Evolutionary conservation across 1,140 invertebrate species (phyloP).

Genomic region (Camponotus vicinus): DNA sequence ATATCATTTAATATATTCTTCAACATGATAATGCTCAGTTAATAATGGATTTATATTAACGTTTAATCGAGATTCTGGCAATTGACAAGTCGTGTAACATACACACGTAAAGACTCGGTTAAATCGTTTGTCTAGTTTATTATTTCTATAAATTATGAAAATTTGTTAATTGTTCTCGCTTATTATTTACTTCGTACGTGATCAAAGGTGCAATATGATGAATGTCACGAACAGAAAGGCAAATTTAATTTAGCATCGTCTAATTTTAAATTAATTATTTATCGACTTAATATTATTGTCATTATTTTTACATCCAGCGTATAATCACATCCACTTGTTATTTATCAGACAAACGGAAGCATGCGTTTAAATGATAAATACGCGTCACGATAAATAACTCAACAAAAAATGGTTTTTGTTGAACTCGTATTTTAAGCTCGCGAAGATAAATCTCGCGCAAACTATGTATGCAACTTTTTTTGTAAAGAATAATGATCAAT

Average conservation of each 20-base stretch:
- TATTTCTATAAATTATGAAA: slow-evolving; percentile 33
- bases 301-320: slow-evolving; percentile 24
- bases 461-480: slow-evolving; percentile 17
- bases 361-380: slow-evolving; percentile 43
- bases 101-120: not conserved
- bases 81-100: slow-evolving; percentile 37
- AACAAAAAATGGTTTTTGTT: slow-evolving; percentile 52
- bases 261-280: slow-evolving; percentile 33
- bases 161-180: slow-evolving; percentile 35
- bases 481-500: slow-evolving; percentile 23
- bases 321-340: slow-evolving; percentile 23
- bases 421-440: slow-evolving; percentile 46
- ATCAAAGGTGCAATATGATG: slow-evolving; percentile 45
- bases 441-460: slow-evolving; percentile 50
- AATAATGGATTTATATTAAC: slow-evolving; percentile 35
- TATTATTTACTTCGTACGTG: slow-evolving; percentile 23
- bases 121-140: slow-evolving; percentile 13
- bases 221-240: slow-evolving; percentile 10
- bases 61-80: slow-evolving; percentile 50
- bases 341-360: slow-evolving; percentile 1
- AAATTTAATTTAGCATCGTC: not conserved
- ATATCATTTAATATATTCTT: slow-evolving; percentile 51
- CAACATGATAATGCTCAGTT: slow-evolving; percentile 13
- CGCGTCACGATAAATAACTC: slow-evolving; percentile 39
- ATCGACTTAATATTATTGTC: slow-evolving; percentile 1